Evolutionary conservation across 2,113 vertebrate genomes (phyloP), one percentile per base, ranked within the genome.

Genomic region (Amblyopsis rosae): DNA sequence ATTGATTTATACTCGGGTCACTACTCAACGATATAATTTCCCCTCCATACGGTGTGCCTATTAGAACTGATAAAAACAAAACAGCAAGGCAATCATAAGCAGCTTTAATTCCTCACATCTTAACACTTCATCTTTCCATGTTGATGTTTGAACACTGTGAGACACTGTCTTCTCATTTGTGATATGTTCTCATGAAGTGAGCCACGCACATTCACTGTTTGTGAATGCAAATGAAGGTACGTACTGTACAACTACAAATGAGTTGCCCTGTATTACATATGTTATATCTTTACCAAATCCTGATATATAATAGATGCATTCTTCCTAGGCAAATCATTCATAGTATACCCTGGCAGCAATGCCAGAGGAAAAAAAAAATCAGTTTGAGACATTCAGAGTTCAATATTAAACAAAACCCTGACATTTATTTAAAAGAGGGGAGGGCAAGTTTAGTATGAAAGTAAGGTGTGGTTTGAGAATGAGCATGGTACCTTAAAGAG

Each of bases 1-100:
- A 80, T 86, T 80, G 70, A 72, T 75, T 71, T 61, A 68, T 82
- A 56, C 82, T 35, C 59, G 50, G 69, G 72, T 82, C 74, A 81
- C 76, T 60, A 72, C 69, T 68, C 55, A 76, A 75, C 46, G 67
- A 80, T 68, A 73, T 82, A 67, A 78, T 80, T 75, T 73, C 72
- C 75, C 70, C 62, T 63, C 55, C 56, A 70, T 76, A 64, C 81
- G 49, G 12, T 65, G 67, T 35, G 51, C 73, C 65, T 70, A 60
- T 72, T 67, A 77, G 59, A 50, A 62, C 68, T 75, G 71, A 84
- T 82, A 77, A 78, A 86, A 56, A 54, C 46, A 46, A 58, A 76
- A 50, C 16, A 67, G 45, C 15, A n/a, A 57, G 47, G 60, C 71
- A 69, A 71, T 70, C 47, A 75, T 56, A 67, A 59, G 64, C 45